A percentile compares a stretch with the other conserved stretches of the same genome.
Evolutionary conservation across 2,888 invertebrate species (phyloP).

Genomic region (Seira sanloemensis): DNA sequence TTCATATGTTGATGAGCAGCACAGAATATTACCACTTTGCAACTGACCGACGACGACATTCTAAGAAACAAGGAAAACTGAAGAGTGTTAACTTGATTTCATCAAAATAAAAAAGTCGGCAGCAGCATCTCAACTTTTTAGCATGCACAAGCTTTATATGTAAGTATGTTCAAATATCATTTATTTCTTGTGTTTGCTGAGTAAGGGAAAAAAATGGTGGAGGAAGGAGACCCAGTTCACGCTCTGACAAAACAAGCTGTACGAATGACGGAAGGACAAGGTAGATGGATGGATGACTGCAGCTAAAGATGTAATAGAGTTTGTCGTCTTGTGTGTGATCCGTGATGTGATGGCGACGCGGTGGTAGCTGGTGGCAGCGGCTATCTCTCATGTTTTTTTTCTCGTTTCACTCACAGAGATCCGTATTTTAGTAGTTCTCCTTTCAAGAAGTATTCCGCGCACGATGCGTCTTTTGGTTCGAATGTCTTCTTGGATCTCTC

Average conservation of each 20-base stretch:
- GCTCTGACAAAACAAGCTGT: not conserved
- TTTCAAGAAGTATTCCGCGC: not conserved
- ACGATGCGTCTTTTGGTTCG: not conserved
- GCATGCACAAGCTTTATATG: not conserved
- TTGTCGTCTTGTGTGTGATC: not conserved
- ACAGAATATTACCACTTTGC: not conserved
- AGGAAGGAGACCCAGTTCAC: constrained; percentile 23
- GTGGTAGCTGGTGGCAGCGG: constrained; percentile 9
- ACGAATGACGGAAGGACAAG: constrained; percentile 41
- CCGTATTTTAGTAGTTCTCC: not conserved
- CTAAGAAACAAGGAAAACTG: not conserved
- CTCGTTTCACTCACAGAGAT: too few species aligned
- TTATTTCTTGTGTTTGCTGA: not conserved
- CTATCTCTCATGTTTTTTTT: constrained; percentile 5
- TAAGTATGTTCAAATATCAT: not conserved
- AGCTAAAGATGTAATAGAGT: constrained; percentile 7
- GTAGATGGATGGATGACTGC: constrained; percentile 31
- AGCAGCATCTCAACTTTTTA: not conserved
- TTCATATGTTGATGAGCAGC: not conserved
- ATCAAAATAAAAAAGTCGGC: not conserved
- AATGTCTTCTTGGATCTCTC: not conserved
- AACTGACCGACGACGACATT: not conserved
- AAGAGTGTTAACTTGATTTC: not conserved
- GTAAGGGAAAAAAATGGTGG: constrained; percentile 25
- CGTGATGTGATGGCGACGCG: not conserved